A percentile compares a stretch with the other conserved stretches of the same genome.
These are phyloP conservation scores for Karalla daura DNA, from an alignment of 2,797 vertebrate species.

Conservation along the genomic window DNA sequence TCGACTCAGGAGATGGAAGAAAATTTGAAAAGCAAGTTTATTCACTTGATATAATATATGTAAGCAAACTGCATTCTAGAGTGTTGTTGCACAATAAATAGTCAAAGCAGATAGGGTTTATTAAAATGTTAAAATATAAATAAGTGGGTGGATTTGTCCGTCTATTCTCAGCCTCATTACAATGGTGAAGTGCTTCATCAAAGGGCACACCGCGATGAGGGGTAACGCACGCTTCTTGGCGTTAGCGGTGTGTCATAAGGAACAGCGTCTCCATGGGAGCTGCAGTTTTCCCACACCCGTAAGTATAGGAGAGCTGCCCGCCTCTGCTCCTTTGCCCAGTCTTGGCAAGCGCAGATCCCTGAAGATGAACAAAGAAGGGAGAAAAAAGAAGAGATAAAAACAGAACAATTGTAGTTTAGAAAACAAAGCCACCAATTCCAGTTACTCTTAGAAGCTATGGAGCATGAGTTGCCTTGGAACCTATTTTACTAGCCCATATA, in stretches of 20 bases:
- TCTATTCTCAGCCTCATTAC: background rate
- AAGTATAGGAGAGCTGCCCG: slow-evolving; percentile 20
- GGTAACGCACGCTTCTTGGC: background rate
- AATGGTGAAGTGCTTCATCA: background rate
- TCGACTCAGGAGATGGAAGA: background rate
- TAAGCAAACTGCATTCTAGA: background rate
- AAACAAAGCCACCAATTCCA: too few species aligned
- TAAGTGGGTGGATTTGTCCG: background rate
- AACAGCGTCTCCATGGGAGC: slow-evolving; percentile 24
- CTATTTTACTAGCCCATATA: too few species aligned
- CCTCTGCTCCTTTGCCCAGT: background rate
- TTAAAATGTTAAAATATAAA: slow-evolving; percentile 20
- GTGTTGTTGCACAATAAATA: slow-evolving; percentile 25
- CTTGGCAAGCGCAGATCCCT: slow-evolving; percentile 33
- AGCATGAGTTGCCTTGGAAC: too few species aligned
- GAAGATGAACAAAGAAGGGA: background rate
- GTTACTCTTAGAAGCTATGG: too few species aligned
- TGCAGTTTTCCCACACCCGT: slow-evolving; percentile 49
- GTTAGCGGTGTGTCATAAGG: slow-evolving; percentile 34
- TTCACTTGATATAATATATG: slow-evolving; percentile 20
- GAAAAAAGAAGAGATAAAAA: background rate
- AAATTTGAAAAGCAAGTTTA: slow-evolving; percentile 16
- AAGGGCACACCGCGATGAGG: background rate
- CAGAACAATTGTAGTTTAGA: too few species aligned
- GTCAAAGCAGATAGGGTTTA: background rate